Evolutionary conservation across 53 echinoderm and acorn worm genomes (phyloP), one percentile per base, ranked within the genome.

Genomic region (Pentamera pediparva): DNA sequence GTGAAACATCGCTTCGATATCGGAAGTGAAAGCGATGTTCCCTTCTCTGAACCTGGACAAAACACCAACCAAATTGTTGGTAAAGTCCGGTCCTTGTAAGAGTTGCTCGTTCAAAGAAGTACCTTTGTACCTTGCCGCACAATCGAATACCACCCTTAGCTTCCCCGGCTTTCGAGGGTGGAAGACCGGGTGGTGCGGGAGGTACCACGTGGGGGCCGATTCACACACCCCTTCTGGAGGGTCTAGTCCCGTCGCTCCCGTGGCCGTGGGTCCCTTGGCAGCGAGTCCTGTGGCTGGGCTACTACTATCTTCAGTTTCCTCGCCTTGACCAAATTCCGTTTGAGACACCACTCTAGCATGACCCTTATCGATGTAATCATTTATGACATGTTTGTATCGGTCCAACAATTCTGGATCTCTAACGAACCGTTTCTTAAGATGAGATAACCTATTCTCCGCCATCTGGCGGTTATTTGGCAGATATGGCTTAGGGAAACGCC

Each of bases 11-110:
- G 39, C 20, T 40, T 52, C 31, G 11, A 51, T 64, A 28, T 78
- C 78, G 11, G 56, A 35, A 32, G 71, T 70, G 12, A 89, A 10
- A 20, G 89, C 89, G 32, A 89, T 59, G 21, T 28, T 48, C 37
- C 72, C 71, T 33, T 76, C 40, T 48, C 80, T 35, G 34, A 84
- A 89, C 3, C 76, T 59, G 9, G 35, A 1, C 32, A 63, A 20
- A 7, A 77, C 63, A 1, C 78, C 78, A n/a, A 78, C 6, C 9
- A 78, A 33, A 21, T 48, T 65, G 52, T 64, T 64, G 2, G 78
- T 39, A 19, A 62, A 62, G 34, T 76, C 47, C 13, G 41, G 76
- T 26, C 69, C 69, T 32, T 41, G 69, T 10, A 69, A 22, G 27
- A 40, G 15, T n/a, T 15, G 15, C 3, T 69, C 69, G 31, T 69